Percentiles rank a stretch among this genome's conserved stretches.
Conservation (phyloP, 2,113 vertebrate species). For the Poecilia latipinna region DNA sequence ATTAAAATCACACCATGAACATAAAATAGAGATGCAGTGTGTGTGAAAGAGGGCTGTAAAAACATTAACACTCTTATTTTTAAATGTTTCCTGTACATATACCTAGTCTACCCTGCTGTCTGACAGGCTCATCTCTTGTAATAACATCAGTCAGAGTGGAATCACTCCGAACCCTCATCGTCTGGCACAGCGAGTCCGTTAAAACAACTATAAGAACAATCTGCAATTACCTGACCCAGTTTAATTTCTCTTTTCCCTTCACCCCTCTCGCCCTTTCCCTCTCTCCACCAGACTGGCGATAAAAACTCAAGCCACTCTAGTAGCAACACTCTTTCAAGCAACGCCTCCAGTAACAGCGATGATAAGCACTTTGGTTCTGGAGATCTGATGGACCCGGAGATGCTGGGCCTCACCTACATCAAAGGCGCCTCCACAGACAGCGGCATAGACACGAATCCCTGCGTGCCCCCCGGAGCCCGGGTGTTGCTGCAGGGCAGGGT, state of each 20-base stretch:
- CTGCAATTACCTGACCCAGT: conserved; percentile 39
- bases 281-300: conserved; percentile 83
- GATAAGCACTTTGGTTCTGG: conserved; percentile 95
- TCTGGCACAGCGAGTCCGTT: conserved; percentile 10
- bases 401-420: conserved; percentile 91
- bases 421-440: conserved; percentile 97
- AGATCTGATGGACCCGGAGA: conserved; percentile 93
- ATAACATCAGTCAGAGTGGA: conserved; percentile 32
- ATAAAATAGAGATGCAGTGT: too few species aligned
- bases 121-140: conserved; percentile 7
- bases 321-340: conserved; percentile 94
- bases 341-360: conserved; percentile 93
- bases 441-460: conserved; percentile 93
- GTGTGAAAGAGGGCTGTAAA: too few species aligned
- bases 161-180: conserved; percentile 13
- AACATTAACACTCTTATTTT: too few species aligned
- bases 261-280: not conserved
- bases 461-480: conserved; percentile 83
- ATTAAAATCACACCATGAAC: not conserved
- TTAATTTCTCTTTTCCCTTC: conserved; percentile 24
- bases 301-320: conserved; percentile 95
- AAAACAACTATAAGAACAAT: conserved; percentile 35
- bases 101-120: not conserved
- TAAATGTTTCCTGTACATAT: too few species aligned
- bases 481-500: conserved; percentile 80